phyloP scores from a whole-genome alignment of 2,113 vertebrate genomes.

The Willisornis vidua region DNA sequence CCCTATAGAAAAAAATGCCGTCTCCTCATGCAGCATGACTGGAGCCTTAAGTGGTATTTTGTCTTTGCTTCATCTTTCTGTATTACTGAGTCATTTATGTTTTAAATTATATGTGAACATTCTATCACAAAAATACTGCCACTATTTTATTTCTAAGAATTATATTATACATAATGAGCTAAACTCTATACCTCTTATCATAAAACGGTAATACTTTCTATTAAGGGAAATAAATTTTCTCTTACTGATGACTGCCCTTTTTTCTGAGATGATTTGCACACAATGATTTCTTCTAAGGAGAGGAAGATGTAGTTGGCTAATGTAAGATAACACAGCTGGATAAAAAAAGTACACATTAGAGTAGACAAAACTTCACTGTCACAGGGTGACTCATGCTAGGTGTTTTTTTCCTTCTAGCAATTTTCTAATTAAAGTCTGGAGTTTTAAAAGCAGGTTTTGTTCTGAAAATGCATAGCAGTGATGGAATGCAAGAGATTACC shows the following conservation, averaged over 20 bases:
- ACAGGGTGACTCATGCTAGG: not conserved
- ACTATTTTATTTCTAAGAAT: constrained; percentile 12
- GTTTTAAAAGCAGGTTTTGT: not conserved
- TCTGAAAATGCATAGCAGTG: not conserved
- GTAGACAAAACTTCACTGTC: not conserved
- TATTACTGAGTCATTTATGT: not conserved
- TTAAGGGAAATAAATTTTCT: not conserved
- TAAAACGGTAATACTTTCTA: not conserved
- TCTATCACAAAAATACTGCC: not conserved
- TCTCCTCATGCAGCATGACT: not conserved
- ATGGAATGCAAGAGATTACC: not conserved
- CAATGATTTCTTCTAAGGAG: not conserved
- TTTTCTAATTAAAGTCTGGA: not conserved
- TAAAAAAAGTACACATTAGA: not conserved
- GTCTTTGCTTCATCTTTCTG: not conserved
- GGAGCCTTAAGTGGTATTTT: not conserved
- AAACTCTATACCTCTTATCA: not conserved
- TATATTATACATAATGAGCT: not conserved
- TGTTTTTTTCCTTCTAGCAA: not conserved
- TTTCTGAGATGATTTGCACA: not conserved
- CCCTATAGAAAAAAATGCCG: not conserved
- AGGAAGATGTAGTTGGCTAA: not conserved
- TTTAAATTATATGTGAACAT: not conserved
- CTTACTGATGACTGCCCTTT: not conserved
- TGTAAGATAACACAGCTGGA: not conserved